A percentile compares a stretch with the other conserved stretches of the same genome.
Conservation (phyloP, 2,888 invertebrate species). For the Trachelus troglodyta region DNA sequence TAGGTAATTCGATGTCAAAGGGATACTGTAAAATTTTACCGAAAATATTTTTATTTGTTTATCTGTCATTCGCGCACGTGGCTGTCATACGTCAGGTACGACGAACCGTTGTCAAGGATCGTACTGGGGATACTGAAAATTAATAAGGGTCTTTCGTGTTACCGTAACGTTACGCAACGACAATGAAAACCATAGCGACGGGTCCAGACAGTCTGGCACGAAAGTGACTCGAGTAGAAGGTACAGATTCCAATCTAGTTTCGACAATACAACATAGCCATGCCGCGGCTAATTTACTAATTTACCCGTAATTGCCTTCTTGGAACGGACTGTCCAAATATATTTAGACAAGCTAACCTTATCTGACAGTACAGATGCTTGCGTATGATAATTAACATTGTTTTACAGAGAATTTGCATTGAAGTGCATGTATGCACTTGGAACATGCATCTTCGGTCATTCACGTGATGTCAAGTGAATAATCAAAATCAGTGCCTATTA, state of each 20-base stretch:
- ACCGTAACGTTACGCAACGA: background rate
- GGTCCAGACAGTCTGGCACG: slow-evolving; percentile 9
- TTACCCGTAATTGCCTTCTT: slow-evolving; percentile 50
- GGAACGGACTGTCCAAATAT: slow-evolving; percentile 43
- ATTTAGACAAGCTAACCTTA: slow-evolving; percentile 21
- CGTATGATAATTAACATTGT: background rate
- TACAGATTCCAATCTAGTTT: slow-evolving; percentile 47
- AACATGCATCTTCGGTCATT: background rate
- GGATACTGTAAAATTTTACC: background rate
- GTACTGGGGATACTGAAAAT: background rate
- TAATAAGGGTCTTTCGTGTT: background rate
- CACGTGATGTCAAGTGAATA: fast-evolving
- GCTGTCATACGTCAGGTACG: background rate
- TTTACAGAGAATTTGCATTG: background rate
- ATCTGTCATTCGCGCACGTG: background rate
- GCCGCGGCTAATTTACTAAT: slow-evolving; percentile 49
- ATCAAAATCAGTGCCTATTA: background rate
- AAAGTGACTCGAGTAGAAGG: slow-evolving; percentile 34
- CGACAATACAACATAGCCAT: slow-evolving; percentile 35
- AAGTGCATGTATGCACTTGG: background rate
- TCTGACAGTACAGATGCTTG: background rate
- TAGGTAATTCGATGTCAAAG: background rate
- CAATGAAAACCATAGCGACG: background rate
- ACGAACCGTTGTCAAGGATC: background rate
- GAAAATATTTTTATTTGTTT: background rate